Evolutionary conservation across 1,140 invertebrate genomes (phyloP).

Genomic region (Diabrotica virgifera): DNA sequence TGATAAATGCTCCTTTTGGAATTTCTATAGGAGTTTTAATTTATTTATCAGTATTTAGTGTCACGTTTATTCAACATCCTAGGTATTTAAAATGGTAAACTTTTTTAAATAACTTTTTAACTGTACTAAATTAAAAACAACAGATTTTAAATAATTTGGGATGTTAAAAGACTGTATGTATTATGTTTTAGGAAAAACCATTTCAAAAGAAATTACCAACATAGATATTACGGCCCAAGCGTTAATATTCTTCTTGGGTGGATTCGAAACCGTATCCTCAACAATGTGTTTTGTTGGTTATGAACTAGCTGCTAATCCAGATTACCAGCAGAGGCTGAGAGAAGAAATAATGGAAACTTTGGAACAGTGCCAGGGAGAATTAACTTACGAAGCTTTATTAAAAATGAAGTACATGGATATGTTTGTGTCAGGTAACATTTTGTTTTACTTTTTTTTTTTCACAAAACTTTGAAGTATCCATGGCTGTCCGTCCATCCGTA

Average conservation of each 20-base stretch:
- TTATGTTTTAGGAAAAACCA: background rate
- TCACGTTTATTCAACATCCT: no score
- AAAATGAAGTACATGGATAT: slow-evolving; percentile 50
- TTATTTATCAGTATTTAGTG: no score
- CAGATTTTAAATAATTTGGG: no score
- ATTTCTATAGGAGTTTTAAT: no score
- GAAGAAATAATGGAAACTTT: slow-evolving; percentile 38
- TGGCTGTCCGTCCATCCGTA: no score
- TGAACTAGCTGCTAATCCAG: slow-evolving; percentile 53
- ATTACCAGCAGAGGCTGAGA: slow-evolving; percentile 48
- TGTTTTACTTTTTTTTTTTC: no score
- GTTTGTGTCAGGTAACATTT: slow-evolving; percentile 44
- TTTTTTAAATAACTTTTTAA: no score
- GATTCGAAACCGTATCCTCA: slow-evolving; percentile 45
- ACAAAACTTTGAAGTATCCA: no score
- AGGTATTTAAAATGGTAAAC: no score
- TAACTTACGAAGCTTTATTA: slow-evolving; percentile 42
- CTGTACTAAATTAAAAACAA: no score
- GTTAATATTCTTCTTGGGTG: slow-evolving; percentile 48
- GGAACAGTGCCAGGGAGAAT: slow-evolving; percentile 23
- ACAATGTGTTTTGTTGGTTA: slow-evolving; percentile 41
- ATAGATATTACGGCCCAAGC: slow-evolving; percentile 44
- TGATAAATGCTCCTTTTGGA: no score
- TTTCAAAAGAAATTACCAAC: slow-evolving; percentile 27
- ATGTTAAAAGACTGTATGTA: no score